Base-by-base conservation (phyloP, 2,797 vertebrate species). In the Pseudochaenichthys georgianus region DNA sequence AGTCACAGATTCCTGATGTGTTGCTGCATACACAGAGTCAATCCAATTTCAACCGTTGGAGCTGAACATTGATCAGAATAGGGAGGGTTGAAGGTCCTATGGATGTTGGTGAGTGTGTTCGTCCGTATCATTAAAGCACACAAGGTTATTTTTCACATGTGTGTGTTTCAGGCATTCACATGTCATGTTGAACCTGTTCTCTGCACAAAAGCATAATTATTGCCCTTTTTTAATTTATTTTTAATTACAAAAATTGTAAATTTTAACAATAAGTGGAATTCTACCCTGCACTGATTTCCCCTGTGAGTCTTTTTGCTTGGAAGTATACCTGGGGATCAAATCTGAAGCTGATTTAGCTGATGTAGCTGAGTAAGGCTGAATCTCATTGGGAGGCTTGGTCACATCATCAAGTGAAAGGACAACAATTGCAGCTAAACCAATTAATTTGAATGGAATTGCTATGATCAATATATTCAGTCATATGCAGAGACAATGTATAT, bases 1-100 rank as follows among this genome's bases (percentile, higher is more conserved):
- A 87, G 75, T 78, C 86, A 81, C 86, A 91, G 83, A 92, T 80
- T 90, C 69, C 78, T 78, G 79, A 88, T 84, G 85, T 82, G 84
- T 79, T 64, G 78, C 71, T 61, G 72, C 80, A 79, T 55, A 83
- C 88, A 83, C 58, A 53, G 68, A 81, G 78, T 78, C 72, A 58
- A 91, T 88, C 79, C 54, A 46, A 47, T 80, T 80, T 89, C 72
- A 55, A 59, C 75, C 13, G 47, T 65, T 53, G 75, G 57, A 76
- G 76, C 67, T 71, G 74, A 75, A 75, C 67, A 87, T 78, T 81
- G 72, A 87, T 92, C 77, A 62, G 55, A 54, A 48, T 10, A 23
- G 31, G 80, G 59, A 34, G 54, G 53, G 52, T 8, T 9, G 43
- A 65, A 54, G 46, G 62, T 79, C 66, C 45, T 82, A 53, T 70